phyloP scores from a whole-genome alignment of 1,140 invertebrate genomes.

The Trachymyrmex cornetzi region DNA sequence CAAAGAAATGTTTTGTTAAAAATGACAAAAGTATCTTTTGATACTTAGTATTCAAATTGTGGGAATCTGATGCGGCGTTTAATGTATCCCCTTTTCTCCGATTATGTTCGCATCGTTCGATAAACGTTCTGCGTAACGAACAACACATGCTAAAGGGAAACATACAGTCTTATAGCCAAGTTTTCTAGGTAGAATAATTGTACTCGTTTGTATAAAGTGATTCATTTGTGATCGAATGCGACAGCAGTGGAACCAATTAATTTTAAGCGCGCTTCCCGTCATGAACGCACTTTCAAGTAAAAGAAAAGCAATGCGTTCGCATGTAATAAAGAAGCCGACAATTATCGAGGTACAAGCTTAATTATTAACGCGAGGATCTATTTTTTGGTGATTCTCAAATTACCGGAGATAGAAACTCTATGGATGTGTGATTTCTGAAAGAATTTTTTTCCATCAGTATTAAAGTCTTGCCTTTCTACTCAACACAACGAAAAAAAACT shows the following conservation, averaged over 20 bases:
- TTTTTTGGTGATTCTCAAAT: not conserved
- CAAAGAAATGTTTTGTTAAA: not conserved
- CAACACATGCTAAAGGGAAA: conserved; percentile 5
- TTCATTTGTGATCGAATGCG: conserved; percentile 43
- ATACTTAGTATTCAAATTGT: not conserved
- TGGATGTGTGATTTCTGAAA: not conserved
- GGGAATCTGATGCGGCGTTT: not conserved
- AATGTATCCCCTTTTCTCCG: conserved; percentile 15
- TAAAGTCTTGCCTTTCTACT: conserved; percentile 53
- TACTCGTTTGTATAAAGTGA: conserved; percentile 53
- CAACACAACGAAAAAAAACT: conserved; percentile 55
- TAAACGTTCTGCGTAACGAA: conserved; percentile 2
- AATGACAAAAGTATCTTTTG: not conserved
- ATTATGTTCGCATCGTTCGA: not conserved
- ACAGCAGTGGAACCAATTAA: conserved; percentile 59
- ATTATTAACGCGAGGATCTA: conserved; percentile 27
- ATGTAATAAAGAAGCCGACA: conserved; percentile 24
- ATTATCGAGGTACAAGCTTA: conserved; percentile 15
- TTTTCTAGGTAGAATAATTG: conserved; percentile 51
- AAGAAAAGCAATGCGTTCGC: not conserved
- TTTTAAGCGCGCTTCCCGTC: conserved; percentile 47
- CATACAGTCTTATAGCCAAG: conserved; percentile 43
- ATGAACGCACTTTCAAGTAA: not conserved
- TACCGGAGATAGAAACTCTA: not conserved
- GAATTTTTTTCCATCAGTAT: conserved; percentile 53